Percentiles rank a stretch among this genome's conserved stretches.
These are phyloP conservation scores for Rhodophaea formosa DNA, from an alignment of 2,888 invertebrate genomes.

Conservation along the genomic window DNA sequence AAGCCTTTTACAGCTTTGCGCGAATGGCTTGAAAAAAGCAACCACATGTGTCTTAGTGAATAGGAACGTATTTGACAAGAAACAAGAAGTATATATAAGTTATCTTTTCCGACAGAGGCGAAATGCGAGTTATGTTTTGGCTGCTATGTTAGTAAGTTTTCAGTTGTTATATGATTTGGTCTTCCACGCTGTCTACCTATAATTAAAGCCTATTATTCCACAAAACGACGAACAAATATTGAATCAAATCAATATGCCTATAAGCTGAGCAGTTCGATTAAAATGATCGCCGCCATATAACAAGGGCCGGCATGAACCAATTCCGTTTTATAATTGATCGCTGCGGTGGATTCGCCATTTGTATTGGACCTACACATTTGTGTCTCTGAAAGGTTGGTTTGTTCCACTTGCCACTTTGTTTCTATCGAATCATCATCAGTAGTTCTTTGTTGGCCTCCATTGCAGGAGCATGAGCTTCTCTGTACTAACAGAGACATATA, in stretches of 20 bases:
- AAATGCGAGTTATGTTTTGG: too few relatives aligned
- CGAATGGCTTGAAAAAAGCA: constrained; percentile 7
- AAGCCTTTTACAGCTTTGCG: constrained; percentile 28
- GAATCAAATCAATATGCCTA: neutral
- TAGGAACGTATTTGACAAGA: neutral
- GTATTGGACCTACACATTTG: constrained; percentile 73
- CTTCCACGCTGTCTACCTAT: too few relatives aligned
- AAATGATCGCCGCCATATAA: constrained; percentile 55
- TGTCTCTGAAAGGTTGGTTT: constrained; percentile 51
- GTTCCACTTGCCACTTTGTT: constrained; percentile 31
- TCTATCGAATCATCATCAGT: too few relatives aligned
- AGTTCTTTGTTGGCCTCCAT: neutral
- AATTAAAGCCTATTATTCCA: too few relatives aligned
- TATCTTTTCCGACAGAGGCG: too few relatives aligned
- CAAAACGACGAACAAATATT: neutral
- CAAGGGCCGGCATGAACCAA: constrained; percentile 49
- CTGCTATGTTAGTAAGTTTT: too few relatives aligned
- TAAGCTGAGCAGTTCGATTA: constrained; percentile 30
- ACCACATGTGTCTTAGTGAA: neutral
- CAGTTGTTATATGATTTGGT: too few relatives aligned
- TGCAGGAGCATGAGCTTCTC: too few relatives aligned
- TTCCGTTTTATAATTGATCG: constrained; percentile 76
- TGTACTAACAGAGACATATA: too few relatives aligned
- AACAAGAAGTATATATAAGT: too few relatives aligned
- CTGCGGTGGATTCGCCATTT: constrained; percentile 73